Base-by-base conservation (phyloP, 2,888 invertebrate species). In the Endotricha flammealis region DNA sequence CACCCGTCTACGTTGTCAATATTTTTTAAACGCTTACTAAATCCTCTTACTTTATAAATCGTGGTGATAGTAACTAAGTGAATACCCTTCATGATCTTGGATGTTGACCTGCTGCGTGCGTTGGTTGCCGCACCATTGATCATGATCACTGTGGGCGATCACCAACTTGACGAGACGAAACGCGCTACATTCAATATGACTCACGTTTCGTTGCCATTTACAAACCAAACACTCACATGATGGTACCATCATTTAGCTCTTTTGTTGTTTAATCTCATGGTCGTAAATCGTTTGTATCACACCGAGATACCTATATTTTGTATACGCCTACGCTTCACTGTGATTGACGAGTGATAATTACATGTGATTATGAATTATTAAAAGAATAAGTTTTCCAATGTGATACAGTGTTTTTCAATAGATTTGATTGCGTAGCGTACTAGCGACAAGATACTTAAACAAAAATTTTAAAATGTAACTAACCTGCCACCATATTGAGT, bases 121-220 rank as follows among this genome's bases (percentile, higher is more conserved):
- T 30, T 12, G 27, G 12, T 13, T 16, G 35, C 25, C 6, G 25
- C n/a, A 20, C 20, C 13, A 28, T 13, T 12, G 28, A 28, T 28
- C 4, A 9, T 24, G 12, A 3, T 4, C 10, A 14, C 8, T 7
- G 13, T 13, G 1, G 13, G 8, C 28, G 9, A n/a, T 6, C n/a
- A 12, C 17, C 22, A n/a, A 25, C 11, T 25, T 17, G 25, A 25
- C 12, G 32, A 11, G 32, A 33, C 12, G 32, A 11, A 25, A 33
- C 27, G 32, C 7, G 20, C 7, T 33, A 33, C 11, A 13, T 24
- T 25, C n/a, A 10, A 11, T 12, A 17, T 52, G 49, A 49, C 42
- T 49, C 49, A 52, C 38, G 41, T 27, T 44, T 38, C 40, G 29
- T 38, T 44, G 39, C 45, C 45, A 42, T 41, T 47, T 41, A 42